Percentiles rank a stretch among this genome's conserved stretches.
These are phyloP conservation scores for Acrossocheilus wenchowensis DNA, from an alignment of 2,797 vertebrate genomes.

Conservation along the genomic window DNA sequence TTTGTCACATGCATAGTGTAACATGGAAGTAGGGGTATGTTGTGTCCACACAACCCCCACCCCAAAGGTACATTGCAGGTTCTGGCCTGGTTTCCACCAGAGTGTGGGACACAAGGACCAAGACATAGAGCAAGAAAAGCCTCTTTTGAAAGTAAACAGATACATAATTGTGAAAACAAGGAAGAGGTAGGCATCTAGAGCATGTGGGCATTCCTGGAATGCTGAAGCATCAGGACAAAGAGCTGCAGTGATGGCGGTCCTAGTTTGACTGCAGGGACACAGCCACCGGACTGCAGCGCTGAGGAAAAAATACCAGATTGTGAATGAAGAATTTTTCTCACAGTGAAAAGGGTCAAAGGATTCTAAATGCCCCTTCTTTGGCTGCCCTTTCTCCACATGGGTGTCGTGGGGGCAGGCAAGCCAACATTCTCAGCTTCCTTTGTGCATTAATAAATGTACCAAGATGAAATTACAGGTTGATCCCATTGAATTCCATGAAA, in stretches of 20 bases:
- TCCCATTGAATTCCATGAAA: constrained; percentile 61
- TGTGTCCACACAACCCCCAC: neutral
- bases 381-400: constrained; percentile 74
- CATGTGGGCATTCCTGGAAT: constrained; percentile 96
- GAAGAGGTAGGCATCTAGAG: constrained; percentile 91
- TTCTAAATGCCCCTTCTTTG: constrained; percentile 73
- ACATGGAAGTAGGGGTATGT: neutral
- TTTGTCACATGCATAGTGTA: neutral
- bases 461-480: constrained; percentile 55
- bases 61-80: constrained; percentile 60
- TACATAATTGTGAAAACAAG: constrained; percentile 98
- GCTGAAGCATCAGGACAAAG: constrained; percentile 86
- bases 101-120: constrained; percentile 80
- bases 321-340: constrained; percentile 85
- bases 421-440: constrained; percentile 71
- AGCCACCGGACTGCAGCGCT: constrained; percentile 68
- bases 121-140: constrained; percentile 80
- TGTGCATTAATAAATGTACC: constrained; percentile 66
- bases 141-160: constrained; percentile 95
- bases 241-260: constrained; percentile 78
- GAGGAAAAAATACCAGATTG: constrained; percentile 73
- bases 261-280: constrained; percentile 73
- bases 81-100: constrained; percentile 73
- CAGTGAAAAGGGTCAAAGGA: constrained; percentile 74
- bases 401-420: constrained; percentile 70